A percentile compares a stretch with the other conserved stretches of the same genome.
Evolutionary conservation across 2,113 vertebrate genomes (phyloP).

Genomic region (Cavia aperea): DNA sequence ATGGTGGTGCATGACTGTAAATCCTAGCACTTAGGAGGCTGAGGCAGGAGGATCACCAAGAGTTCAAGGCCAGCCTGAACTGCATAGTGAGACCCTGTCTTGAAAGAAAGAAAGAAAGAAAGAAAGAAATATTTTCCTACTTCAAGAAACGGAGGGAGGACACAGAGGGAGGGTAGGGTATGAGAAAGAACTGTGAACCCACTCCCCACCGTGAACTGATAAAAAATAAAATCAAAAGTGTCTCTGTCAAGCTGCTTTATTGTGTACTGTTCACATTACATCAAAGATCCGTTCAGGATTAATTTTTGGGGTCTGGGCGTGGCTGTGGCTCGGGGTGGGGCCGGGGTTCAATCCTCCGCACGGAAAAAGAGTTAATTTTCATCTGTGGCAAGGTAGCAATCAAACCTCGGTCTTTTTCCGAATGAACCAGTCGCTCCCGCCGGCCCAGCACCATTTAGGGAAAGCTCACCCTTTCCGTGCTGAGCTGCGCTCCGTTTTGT

Average conservation of each 20-base stretch:
- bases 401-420: neutral
- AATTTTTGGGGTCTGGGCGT: neutral
- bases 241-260: neutral
- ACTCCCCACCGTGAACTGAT: neutral
- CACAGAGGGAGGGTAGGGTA: neutral
- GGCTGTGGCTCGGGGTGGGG: neutral
- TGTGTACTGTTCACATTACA: neutral
- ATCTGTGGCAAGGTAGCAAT: neutral
- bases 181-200: neutral
- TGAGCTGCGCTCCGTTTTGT: neutral
- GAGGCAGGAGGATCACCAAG: neutral
- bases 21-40: neutral
- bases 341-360: neutral
- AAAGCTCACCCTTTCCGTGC: neutral
- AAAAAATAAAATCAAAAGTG: neutral
- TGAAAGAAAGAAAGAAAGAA: neutral
- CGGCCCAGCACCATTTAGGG: neutral
- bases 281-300: neutral
- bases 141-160: neutral
- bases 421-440: neutral
- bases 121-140: neutral
- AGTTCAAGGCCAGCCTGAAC: neutral
- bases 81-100: neutral
- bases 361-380: neutral
- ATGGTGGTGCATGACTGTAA: neutral